Base-by-base conservation (phyloP, 2,797 vertebrate species). In the Botia almorhae region DNA sequence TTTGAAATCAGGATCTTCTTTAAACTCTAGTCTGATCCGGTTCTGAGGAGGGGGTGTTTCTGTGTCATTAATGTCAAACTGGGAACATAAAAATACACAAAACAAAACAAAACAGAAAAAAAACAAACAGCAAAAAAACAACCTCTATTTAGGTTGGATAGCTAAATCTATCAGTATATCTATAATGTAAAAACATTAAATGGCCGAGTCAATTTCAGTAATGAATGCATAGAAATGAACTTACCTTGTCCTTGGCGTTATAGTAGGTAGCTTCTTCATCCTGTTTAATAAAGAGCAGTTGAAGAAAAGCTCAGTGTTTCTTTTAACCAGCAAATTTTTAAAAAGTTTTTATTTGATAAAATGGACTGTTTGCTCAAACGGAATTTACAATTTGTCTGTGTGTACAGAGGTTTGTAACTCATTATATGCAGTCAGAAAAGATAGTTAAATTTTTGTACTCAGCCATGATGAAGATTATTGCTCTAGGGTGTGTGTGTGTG, bases 1-100 rank as follows among this genome's bases (percentile, higher is more conserved):
- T 64, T 94, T 94, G 89, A 98, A 98, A 84, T 94, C 91, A 0
- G 94, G 92, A 87, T 98, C 96, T 0, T 94, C 87, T 33, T 94
- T 89, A 81, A 99, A 97, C 7, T 96, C 94, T 0, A 95, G 96
- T 84, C 92, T 92, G 84, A 96, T 94, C 72, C 92, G 82, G 78
- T 91, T 94, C 85, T 93, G 43, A 10, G 43, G 21, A 29, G 13
- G 94, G 78, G 89, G 93, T 43, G 90, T 46, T 21, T 95, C 93
- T 7, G 94, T 96, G 69, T 95, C 93, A 85, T 95, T 97, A 83
- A 86, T 91, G 75, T 94, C 91, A 26, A 93, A 85, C 97, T 98
- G 87, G 46, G 58, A 4, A 75, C 36, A 83, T 33, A 50, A 21
- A 61, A 26, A 67, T 13, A 33, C 55, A 8, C n/a, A 21, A 68